Base-by-base conservation (phyloP, 2,888 invertebrate species). In the Drosophila mayaguana region DNA sequence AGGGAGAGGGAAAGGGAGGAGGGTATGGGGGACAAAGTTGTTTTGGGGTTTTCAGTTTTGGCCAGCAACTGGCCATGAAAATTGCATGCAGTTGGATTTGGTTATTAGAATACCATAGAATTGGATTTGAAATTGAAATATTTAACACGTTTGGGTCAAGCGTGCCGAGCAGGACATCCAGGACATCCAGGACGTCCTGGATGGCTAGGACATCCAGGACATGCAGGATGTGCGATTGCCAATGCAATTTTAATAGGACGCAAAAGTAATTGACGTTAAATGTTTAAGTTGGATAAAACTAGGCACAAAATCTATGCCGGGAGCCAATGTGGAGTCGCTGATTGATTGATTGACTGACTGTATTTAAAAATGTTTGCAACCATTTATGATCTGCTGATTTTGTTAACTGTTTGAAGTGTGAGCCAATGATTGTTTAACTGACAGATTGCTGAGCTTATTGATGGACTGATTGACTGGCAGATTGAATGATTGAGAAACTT, bases 61-160 rank as follows among this genome's bases (percentile, higher is more conserved):
- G 76, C 76, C 77, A 77, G 57, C 72, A 80, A 54, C 56, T 77
- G 81, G 64, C 71, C 81, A 88, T 83, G 72, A 87, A 83, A 83
- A 83, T 88, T 83, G 74, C 70, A 88, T 87, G 60, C 48, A 57
- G 63, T 66, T 57, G 84, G 88, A 84, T 89, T 87, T 84, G 89
- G 73, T 83, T 81, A 84, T 89, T 84, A 79, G 89, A 89, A 89
- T 84, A 63, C 69, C 83, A 84, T 79, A 61, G 72, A 85, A 84
- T 84, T 89, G 84, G 84, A 84, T 89, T 84, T 89, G 77, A 79
- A 80, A 82, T 82, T 84, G 83, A 89, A 89, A 84, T 84, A 84
- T 84, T 84, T 77, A 89, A 84, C 85, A 89, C 89, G 71, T 81
- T 80, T 69, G 55, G 76, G 70, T 38, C 32, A 34, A 46, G 50